Evolutionary conservation across 2,113 vertebrate genomes (phyloP).

Genomic region (Chaetorhynchus papuensis): DNA sequence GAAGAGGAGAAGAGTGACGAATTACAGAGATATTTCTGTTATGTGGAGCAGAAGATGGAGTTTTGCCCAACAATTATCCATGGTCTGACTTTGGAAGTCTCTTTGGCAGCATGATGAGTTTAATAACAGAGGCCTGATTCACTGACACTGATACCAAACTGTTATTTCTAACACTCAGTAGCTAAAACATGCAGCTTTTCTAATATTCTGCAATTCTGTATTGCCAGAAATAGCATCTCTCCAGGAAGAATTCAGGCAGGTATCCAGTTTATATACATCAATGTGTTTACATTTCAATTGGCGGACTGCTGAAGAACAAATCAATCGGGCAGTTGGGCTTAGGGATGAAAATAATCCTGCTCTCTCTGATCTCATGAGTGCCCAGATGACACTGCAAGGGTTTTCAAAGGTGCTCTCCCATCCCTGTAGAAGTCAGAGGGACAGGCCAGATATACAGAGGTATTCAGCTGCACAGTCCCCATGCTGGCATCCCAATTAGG

Average conservation of each 20-base stretch:
- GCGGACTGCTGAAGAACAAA: background rate
- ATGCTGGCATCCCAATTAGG: background rate
- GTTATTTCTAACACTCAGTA: background rate
- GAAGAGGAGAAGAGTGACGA: background rate
- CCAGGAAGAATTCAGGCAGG: conserved; percentile 20
- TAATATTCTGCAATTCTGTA: background rate
- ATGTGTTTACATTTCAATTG: conserved; percentile 14
- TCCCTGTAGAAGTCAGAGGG: background rate
- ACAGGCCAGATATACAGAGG: background rate
- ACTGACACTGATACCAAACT: background rate
- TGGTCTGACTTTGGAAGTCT: conserved; percentile 30
- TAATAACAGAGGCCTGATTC: conserved; percentile 51
- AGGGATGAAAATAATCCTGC: background rate
- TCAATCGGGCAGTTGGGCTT: background rate
- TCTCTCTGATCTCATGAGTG: background rate
- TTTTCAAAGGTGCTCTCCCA: background rate
- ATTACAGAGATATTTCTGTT: conserved; percentile 10
- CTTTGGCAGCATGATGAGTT: conserved; percentile 12
- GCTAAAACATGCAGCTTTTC: background rate
- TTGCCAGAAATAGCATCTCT: conserved; percentile 15
- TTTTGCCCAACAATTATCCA: conserved; percentile 30
- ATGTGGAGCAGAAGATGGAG: background rate
- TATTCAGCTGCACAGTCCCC: background rate
- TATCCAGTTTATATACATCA: conserved; percentile 15
- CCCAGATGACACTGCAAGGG: background rate